A percentile compares a stretch with the other conserved stretches of the same genome.
These are phyloP conservation scores for Valencia hispanica DNA, from an alignment of 2,797 vertebrate species.

Conservation along the genomic window DNA sequence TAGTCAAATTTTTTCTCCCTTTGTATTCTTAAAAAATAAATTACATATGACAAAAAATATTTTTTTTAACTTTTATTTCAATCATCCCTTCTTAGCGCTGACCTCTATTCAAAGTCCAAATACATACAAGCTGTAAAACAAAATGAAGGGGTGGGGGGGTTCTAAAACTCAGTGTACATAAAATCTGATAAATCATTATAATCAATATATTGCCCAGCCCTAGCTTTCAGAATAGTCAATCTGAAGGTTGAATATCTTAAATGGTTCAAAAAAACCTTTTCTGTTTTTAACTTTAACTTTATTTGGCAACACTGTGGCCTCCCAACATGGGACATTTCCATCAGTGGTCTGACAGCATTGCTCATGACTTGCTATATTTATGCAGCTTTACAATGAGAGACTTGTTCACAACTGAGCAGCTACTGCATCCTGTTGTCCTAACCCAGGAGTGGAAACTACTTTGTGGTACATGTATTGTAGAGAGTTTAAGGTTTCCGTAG, in stretches of 20 bases:
- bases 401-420: conserved; percentile 10
- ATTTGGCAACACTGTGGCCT: not conserved
- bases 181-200: too few species aligned
- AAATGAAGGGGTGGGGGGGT: too few species aligned
- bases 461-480: not conserved
- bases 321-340: not conserved
- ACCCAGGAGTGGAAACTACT: not conserved
- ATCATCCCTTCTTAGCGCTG: too few species aligned
- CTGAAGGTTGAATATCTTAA: not conserved
- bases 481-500: not conserved
- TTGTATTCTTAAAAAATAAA: too few species aligned
- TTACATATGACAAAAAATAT: too few species aligned
- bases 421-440: conserved; percentile 15
- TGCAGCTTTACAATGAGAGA: conserved; percentile 1
- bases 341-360: conserved; percentile 1
- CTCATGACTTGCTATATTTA: not conserved
- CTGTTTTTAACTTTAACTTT: not conserved
- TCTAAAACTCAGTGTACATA: too few species aligned
- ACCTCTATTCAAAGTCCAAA: too few species aligned
- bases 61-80: too few species aligned
- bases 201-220: too few species aligned
- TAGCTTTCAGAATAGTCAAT: not conserved
- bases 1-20: too few species aligned
- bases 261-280: not conserved
- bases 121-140: too few species aligned